phyloP scores from a whole-genome alignment of 35 echinoderm and acorn worm species.

The Strongylocentrotus purpuratus region DNA sequence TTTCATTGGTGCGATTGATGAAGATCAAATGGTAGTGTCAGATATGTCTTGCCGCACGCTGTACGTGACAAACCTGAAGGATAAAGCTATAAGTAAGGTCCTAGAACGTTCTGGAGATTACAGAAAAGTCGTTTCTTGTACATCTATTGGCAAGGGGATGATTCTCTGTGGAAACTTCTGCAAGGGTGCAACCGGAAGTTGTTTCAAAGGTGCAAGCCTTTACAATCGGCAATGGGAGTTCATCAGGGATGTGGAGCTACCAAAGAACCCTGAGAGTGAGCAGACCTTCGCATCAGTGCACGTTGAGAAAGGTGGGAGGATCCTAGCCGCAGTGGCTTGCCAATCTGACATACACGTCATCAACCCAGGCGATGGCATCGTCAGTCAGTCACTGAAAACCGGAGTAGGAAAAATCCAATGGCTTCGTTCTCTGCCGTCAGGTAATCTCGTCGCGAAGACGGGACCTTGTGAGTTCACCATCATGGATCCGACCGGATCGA shows the following conservation, averaged over 20 bases:
- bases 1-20: constrained; percentile 1
- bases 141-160: neutral
- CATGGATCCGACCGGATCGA: neutral
- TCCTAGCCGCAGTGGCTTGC: neutral
- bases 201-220: neutral
- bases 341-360: constrained; percentile 17
- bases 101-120: neutral
- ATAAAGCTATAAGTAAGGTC: neutral
- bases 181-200: neutral
- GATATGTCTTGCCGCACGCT: neutral
- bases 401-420: neutral
- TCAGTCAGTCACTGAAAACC: neutral
- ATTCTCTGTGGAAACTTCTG: constrained; percentile 20
- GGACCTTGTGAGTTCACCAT: neutral
- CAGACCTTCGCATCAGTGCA: neutral
- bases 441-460: neutral
- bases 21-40: neutral
- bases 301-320: neutral
- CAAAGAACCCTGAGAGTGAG: neutral
- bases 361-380: neutral
- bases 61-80: neutral
- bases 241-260: neutral
- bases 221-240: neutral
- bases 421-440: neutral
- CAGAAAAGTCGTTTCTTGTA: neutral